Conservation (phyloP, 2,113 vertebrate genomes). For the Eolophus roseicapilla region DNA sequence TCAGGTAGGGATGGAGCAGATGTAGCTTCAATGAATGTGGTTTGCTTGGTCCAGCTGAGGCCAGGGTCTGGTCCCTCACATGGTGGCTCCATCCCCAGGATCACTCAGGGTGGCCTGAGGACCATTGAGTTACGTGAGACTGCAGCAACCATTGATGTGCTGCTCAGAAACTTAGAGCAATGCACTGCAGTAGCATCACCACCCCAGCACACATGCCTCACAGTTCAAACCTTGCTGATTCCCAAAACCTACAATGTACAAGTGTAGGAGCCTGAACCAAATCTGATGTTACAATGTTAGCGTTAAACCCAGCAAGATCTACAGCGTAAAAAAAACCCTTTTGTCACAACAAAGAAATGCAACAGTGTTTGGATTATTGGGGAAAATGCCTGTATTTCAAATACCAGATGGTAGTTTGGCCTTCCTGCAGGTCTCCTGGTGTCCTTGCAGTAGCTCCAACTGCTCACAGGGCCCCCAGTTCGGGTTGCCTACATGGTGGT, state of each 20-base stretch:
- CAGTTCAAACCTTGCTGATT: background rate
- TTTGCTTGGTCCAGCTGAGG: background rate
- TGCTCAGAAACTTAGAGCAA: background rate
- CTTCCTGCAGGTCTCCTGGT: background rate
- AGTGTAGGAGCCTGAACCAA: background rate
- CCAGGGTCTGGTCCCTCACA: background rate
- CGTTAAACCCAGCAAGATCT: background rate
- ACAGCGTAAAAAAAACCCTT: rapidly evolving
- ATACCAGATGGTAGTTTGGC: background rate
- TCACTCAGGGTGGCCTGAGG: background rate
- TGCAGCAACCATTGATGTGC: background rate
- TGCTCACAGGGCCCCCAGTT: background rate
- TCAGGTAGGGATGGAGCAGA: background rate
- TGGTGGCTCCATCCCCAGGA: background rate
- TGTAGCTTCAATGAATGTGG: background rate
- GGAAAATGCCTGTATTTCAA: background rate
- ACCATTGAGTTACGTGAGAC: background rate
- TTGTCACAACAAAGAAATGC: background rate
- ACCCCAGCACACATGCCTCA: rapidly evolving
- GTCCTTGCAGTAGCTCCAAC: background rate
- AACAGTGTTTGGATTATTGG: background rate
- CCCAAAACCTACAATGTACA: background rate
- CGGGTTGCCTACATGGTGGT: rapidly evolving
- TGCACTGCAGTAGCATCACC: rapidly evolving
- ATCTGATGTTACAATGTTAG: background rate